These are phyloP conservation scores for Chelon labrosus DNA, from an alignment of 2,797 vertebrate genomes.

Conservation along the genomic window DNA sequence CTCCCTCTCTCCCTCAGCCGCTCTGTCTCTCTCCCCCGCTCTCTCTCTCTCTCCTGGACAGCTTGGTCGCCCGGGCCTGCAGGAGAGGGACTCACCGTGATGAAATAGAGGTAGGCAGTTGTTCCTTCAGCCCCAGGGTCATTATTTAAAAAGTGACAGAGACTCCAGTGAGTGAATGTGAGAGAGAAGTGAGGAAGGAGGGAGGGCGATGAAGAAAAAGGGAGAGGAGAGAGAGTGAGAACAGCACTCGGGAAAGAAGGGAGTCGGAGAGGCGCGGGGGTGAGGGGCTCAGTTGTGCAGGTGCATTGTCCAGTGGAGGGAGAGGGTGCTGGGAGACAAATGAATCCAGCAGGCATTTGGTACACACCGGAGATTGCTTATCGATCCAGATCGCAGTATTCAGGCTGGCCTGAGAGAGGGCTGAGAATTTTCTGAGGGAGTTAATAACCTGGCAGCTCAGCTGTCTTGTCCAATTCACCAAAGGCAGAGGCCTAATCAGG, in stretches of 20 bases:
- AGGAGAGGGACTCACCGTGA: slow-evolving; percentile 86
- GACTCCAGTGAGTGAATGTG: slow-evolving; percentile 80
- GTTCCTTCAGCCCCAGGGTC: slow-evolving; percentile 91
- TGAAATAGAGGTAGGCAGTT: slow-evolving; percentile 91
- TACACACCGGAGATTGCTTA: slow-evolving; percentile 99
- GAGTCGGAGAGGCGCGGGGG: slow-evolving; percentile 23
- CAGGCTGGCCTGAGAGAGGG: slow-evolving; percentile 92
- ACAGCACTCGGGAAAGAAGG: slow-evolving; percentile 51
- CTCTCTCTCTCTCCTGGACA: slow-evolving; percentile 51
- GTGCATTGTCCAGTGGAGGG: slow-evolving; percentile 91
- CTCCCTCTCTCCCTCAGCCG: slow-evolving; percentile 33
- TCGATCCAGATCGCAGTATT: slow-evolving; percentile 99
- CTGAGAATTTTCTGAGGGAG: slow-evolving; percentile 99
- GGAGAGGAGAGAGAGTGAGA: slow-evolving; percentile 50
- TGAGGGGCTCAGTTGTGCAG: slow-evolving; percentile 83
- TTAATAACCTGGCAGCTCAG: slow-evolving; percentile 99
- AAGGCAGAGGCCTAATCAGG: slow-evolving; percentile 99
- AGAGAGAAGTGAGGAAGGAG: slow-evolving; percentile 75
- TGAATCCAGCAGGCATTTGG: slow-evolving; percentile 99
- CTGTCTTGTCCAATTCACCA: slow-evolving; percentile 99
- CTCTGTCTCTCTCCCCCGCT: slow-evolving; percentile 36
- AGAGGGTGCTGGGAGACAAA: slow-evolving; percentile 95
- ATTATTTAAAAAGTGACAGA: slow-evolving; percentile 94
- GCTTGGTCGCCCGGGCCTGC: slow-evolving; percentile 71
- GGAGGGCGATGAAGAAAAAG: slow-evolving; percentile 44